phyloP scores from a whole-genome alignment of 2,888 invertebrate species.

The Amitus sp. region DNA sequence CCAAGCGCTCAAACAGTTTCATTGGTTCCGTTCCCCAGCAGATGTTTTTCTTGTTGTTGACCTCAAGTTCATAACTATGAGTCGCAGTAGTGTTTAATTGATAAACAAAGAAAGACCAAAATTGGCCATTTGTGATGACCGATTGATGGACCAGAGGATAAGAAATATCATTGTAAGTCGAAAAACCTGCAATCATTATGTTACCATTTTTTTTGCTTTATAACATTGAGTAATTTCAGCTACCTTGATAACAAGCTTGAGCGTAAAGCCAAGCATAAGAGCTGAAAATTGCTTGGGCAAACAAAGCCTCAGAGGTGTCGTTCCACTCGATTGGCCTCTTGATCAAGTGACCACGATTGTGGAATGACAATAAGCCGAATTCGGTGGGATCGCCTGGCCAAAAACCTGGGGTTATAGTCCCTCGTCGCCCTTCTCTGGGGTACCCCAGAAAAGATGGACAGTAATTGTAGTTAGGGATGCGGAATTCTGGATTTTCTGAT shows the following conservation, averaged over 20 bases:
- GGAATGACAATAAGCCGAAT: conserved; percentile 82
- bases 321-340: conserved; percentile 67
- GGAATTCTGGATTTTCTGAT: conserved; percentile 69
- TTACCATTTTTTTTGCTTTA: too few relatives aligned
- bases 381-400: conserved; percentile 85
- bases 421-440: conserved; percentile 69
- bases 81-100: conserved; percentile 88
- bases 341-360: conserved; percentile 73
- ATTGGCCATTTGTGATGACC: conserved; percentile 86
- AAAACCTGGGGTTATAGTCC: conserved; percentile 82
- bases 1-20: conserved; percentile 80
- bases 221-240: too few relatives aligned
- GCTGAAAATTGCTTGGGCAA: conserved; percentile 79
- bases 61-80: conserved; percentile 72
- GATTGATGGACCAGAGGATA: conserved; percentile 92
- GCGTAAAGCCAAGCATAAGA: conserved; percentile 84
- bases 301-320: conserved; percentile 73
- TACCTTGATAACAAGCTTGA: conserved; percentile 82
- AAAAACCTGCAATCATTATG: conserved; percentile 72
- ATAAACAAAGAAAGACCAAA: conserved; percentile 88
- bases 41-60: conserved; percentile 79
- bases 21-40: conserved; percentile 81
- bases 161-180: conserved; percentile 87
- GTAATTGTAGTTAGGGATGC: conserved; percentile 70
- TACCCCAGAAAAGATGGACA: conserved; percentile 75